Conservation (phyloP, 2,113 vertebrate species). For the Entelurus aequoreus region DNA sequence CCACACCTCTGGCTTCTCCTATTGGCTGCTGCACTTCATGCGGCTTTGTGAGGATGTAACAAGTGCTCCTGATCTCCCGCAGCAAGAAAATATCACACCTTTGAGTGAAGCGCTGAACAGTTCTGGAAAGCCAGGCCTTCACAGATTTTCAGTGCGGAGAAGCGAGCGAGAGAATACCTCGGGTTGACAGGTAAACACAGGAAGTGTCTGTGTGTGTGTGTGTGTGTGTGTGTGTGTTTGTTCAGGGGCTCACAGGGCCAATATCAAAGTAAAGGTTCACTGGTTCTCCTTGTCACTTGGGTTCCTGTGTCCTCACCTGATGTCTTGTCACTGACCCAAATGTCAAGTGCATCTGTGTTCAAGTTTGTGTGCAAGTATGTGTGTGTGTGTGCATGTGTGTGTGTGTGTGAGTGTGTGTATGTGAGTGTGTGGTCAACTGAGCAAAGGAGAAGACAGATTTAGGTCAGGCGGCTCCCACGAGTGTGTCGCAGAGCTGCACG, state of each 20-base stretch:
- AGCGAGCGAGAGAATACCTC: slow-evolving; percentile 16
- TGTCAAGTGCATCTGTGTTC: slow-evolving; percentile 59
- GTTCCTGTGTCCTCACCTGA: slow-evolving; percentile 64
- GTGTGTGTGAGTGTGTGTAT: slow-evolving; percentile 18
- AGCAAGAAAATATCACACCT: slow-evolving; percentile 17
- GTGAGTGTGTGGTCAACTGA: slow-evolving; percentile 49
- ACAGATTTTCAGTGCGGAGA: slow-evolving; percentile 22
- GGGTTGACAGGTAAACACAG: slow-evolving; percentile 38
- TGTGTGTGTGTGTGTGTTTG: slow-evolving; percentile 20
- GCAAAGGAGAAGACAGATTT: slow-evolving; percentile 60
- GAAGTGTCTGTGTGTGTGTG: slow-evolving; percentile 18
- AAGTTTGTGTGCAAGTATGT: slow-evolving; percentile 16
- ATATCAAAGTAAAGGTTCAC: slow-evolving; percentile 61
- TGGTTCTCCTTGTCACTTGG: slow-evolving; percentile 65
- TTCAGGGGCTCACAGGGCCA: slow-evolving; percentile 34
- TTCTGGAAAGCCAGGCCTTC: slow-evolving; percentile 29
- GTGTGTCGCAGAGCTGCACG: slow-evolving; percentile 43
- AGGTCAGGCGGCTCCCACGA: slow-evolving; percentile 66
- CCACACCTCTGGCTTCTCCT: neutral
- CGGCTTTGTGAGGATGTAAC: neutral
- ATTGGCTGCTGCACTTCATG: slow-evolving; percentile 9
- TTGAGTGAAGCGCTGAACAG: neutral
- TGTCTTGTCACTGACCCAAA: slow-evolving; percentile 66
- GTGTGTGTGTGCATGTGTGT: slow-evolving; percentile 12
- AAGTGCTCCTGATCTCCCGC: neutral